phyloP scores from a whole-genome alignment of 2,888 invertebrate species.

The Drosophila mimetica region DNA sequence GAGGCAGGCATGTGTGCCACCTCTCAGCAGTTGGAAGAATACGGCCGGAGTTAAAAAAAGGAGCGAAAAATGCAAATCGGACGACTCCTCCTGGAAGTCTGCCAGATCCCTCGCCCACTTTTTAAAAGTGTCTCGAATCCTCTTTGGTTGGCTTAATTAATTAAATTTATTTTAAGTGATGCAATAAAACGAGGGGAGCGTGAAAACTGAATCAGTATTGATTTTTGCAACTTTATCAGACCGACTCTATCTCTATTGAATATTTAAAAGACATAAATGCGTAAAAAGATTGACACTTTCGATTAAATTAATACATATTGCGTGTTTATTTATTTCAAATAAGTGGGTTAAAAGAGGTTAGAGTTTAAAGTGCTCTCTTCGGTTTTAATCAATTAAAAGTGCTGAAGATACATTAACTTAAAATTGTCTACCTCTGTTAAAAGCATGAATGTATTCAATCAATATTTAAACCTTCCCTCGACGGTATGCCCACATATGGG shows the following conservation, averaged over 20 bases:
- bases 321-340: not conserved
- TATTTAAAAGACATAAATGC: conserved; percentile 3
- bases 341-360: not conserved
- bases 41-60: conserved; percentile 2
- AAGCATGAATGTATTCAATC: conserved; percentile 2
- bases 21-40: not conserved
- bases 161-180: conserved; percentile 49
- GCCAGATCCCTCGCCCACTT: conserved; percentile 30
- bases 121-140: conserved; percentile 33
- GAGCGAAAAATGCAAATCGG: conserved; percentile 37
- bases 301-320: not conserved
- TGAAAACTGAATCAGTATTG: conserved; percentile 4
- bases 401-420: conserved; percentile 9
- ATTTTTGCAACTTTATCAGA: conserved; percentile 8
- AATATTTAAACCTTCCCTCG: conserved; percentile 23
- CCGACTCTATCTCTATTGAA: not conserved
- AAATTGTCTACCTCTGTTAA: conserved; percentile 14
- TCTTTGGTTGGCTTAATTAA: conserved; percentile 39
- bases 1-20: conserved; percentile 26
- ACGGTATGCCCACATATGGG: conserved; percentile 10
- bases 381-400: not conserved
- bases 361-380: not conserved
- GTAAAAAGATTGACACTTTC: not conserved
- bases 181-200: conserved; percentile 36
- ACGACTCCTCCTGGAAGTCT: conserved; percentile 23